A percentile compares a stretch with the other conserved stretches of the same genome.
Evolutionary conservation across 2,888 invertebrate species (phyloP).

Genomic region (Parnassius smintheus): DNA sequence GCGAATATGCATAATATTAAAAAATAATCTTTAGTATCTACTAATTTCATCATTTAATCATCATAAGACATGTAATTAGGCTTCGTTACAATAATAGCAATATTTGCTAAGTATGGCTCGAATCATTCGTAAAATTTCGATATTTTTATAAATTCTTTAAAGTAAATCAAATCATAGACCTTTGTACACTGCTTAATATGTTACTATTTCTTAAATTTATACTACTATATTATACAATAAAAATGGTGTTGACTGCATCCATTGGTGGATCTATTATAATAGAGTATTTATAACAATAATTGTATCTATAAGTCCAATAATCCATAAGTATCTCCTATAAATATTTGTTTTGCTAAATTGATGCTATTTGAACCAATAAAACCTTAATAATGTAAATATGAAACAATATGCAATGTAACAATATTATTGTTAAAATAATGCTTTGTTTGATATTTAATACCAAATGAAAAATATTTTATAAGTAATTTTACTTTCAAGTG

Average conservation of each 20-base stretch:
- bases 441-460: too few relatives aligned
- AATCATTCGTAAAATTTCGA: constrained; percentile 56
- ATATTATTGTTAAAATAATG: too few relatives aligned
- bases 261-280: constrained; percentile 11
- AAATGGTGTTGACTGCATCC: constrained; percentile 11
- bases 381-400: too few relatives aligned
- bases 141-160: constrained; percentile 24
- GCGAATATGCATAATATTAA: constrained; percentile 50
- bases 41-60: constrained; percentile 49
- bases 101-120: constrained; percentile 61
- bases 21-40: constrained; percentile 46
- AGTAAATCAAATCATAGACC: constrained; percentile 27
- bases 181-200: constrained; percentile 28
- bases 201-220: not conserved
- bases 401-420: too few relatives aligned
- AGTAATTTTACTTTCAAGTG: too few relatives aligned
- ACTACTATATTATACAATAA: constrained; percentile 23
- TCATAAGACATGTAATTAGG: constrained; percentile 79
- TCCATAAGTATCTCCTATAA: constrained; percentile 10
- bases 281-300: constrained; percentile 8
- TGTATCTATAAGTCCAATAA: constrained; percentile 14
- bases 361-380: constrained; percentile 7
- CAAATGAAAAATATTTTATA: too few relatives aligned
- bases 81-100: constrained; percentile 53
- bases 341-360: constrained; percentile 20